Evolutionary conservation across 2,888 invertebrate species (phyloP).

Genomic region (Lasius platythorax): DNA sequence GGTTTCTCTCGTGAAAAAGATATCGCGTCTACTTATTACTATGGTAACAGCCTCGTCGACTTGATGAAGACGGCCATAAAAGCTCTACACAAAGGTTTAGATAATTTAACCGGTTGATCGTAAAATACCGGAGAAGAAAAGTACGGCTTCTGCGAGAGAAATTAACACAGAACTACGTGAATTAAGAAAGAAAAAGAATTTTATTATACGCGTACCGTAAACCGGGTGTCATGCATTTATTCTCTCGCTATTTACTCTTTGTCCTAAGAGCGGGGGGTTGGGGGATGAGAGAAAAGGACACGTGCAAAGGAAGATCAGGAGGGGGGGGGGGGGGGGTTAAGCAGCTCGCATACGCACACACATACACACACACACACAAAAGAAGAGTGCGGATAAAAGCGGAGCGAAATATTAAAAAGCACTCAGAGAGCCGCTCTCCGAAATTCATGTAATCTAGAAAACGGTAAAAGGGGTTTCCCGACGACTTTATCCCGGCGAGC

Average conservation of each 20-base stretch:
- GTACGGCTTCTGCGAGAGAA: neutral
- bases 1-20: neutral
- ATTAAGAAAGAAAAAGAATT: constrained; percentile 43
- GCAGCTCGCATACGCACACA: neutral
- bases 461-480: neutral
- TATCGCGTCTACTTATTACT: constrained; percentile 20
- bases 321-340: neutral
- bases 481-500: constrained; percentile 24
- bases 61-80: constrained; percentile 15
- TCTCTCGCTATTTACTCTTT: constrained; percentile 76
- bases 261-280: constrained; percentile 57
- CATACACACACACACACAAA: neutral
- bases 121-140: neutral
- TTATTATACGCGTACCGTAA: constrained; percentile 35
- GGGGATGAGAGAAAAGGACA: neutral
- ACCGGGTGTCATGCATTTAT: constrained; percentile 68
- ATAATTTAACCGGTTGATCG: constrained; percentile 28
- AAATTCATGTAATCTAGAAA: constrained; percentile 52
- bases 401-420: constrained; percentile 51
- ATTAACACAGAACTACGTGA: constrained; percentile 26
- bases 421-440: constrained; percentile 39
- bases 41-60: neutral
- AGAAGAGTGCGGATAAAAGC: neutral
- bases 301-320: neutral
- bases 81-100: neutral